These are phyloP conservation scores for Poliocrania exsul DNA, from an alignment of 2,797 vertebrate genomes.

Conservation along the genomic window DNA sequence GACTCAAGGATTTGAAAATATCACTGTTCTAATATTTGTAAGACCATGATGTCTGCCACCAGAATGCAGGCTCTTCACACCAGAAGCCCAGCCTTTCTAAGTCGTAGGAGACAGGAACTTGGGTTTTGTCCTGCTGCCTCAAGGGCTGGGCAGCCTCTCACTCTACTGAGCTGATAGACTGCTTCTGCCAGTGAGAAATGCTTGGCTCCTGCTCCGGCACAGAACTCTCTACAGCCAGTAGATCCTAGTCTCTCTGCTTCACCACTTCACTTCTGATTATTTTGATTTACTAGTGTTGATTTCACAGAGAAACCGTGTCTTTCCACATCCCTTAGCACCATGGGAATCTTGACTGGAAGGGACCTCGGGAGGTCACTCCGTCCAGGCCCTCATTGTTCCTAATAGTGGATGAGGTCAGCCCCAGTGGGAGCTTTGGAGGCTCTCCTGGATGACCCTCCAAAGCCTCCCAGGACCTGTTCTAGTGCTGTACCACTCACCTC, in stretches of 20 bases:
- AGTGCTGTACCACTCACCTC: background rate
- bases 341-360: background rate
- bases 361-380: background rate
- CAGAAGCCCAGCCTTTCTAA: background rate
- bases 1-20: background rate
- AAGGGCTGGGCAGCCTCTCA: background rate
- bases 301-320: background rate
- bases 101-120: background rate
- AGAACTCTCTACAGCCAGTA: background rate
- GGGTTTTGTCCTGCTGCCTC: background rate
- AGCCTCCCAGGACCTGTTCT: background rate
- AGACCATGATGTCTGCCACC: background rate
- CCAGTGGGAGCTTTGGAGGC: background rate
- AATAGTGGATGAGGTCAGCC: background rate
- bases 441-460: background rate
- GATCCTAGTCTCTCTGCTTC: background rate
- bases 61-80: background rate
- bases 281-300: background rate
- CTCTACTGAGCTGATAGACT: background rate
- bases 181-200: background rate
- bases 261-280: background rate
- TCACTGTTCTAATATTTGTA: background rate
- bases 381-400: background rate
- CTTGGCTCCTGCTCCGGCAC: background rate
- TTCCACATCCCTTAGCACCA: background rate